phyloP scores from a whole-genome alignment of 2,797 vertebrate species.

The Cyprinella venusta region DNA sequence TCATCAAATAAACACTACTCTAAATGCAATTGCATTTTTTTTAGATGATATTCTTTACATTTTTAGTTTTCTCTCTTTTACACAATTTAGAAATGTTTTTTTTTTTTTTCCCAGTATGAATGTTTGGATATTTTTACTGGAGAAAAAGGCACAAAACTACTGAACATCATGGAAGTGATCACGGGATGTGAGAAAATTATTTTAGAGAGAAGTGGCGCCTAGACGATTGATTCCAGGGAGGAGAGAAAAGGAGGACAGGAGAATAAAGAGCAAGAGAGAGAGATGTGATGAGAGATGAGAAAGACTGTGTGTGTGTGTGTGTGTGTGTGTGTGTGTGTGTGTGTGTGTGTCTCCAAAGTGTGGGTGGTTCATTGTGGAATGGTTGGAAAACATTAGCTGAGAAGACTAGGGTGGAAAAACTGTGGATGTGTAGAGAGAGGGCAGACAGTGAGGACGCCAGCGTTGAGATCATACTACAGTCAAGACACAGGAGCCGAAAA shows the following conservation, averaged over 20 bases:
- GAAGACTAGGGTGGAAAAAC: constrained; percentile 30
- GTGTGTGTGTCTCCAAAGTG: constrained; percentile 7
- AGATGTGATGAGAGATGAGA: background rate
- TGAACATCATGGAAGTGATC: background rate
- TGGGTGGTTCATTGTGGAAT: constrained; percentile 39
- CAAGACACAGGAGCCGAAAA: constrained; percentile 16
- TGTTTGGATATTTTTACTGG: background rate
- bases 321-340: background rate
- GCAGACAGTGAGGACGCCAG: constrained; percentile 48
- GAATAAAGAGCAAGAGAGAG: background rate
- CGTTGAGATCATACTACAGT: constrained; percentile 32
- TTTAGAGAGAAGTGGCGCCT: background rate
- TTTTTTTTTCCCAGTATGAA: background rate
- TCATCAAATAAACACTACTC: background rate
- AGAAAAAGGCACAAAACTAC: background rate
- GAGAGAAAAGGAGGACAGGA: constrained; percentile 25
- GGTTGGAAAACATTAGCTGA: constrained; percentile 42
- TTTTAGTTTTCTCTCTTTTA: background rate
- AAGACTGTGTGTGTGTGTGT: background rate
- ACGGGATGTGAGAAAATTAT: background rate
- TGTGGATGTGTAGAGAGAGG: constrained; percentile 38
- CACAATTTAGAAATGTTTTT: background rate
- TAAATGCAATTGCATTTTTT: background rate
- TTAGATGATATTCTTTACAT: background rate
- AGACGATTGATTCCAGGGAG: constrained; percentile 17